Evolutionary conservation across 2,797 vertebrate genomes (phyloP).

Genomic region (Mus minutoides): DNA sequence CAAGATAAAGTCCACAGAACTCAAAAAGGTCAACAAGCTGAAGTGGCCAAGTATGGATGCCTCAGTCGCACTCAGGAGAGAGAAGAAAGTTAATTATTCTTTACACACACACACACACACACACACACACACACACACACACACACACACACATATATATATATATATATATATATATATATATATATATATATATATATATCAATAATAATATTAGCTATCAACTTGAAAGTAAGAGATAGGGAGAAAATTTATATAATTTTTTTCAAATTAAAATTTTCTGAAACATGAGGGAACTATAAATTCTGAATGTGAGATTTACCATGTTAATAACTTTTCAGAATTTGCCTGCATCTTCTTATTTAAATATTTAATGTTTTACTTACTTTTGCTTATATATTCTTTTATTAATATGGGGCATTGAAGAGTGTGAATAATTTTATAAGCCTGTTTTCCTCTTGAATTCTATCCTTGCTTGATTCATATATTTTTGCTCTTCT

Average conservation of each 20-base stretch:
- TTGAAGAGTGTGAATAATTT: not conserved
- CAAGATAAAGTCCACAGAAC: no score
- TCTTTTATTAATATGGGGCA: not conserved
- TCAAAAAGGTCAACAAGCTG: no score
- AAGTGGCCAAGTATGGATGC: no score
- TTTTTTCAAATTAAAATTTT: not conserved
- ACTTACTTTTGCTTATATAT: not conserved
- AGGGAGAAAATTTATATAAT: not conserved
- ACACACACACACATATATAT: no score
- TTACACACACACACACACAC: no score
- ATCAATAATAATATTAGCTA: no score
- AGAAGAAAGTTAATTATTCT: no score
- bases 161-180: no score
- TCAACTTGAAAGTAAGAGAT: not conserved
- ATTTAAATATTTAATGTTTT: not conserved
- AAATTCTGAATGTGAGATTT: not conserved
- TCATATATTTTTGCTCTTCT: not conserved
- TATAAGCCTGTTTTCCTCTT: not conserved
- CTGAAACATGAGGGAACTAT: not conserved
- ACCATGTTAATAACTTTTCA: not conserved
- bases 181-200: no score
- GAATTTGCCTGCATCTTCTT: not conserved
- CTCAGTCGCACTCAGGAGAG: no score
- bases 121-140: no score
- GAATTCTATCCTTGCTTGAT: not conserved